Conservation (phyloP, 1,140 invertebrate species). For the Drosophila novamexicana region DNA sequence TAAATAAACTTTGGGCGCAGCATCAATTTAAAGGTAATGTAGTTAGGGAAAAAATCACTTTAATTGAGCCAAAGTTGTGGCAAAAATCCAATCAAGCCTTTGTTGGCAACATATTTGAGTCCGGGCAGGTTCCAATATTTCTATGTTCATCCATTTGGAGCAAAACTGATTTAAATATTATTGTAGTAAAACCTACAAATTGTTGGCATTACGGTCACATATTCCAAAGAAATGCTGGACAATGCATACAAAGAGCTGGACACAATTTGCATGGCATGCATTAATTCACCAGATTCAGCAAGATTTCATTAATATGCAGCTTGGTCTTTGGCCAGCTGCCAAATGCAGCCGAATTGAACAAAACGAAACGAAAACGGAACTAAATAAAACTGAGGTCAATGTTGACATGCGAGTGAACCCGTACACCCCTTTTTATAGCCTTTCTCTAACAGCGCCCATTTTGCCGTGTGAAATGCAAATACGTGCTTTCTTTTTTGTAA, state of each 20-base stretch:
- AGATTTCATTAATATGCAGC: conserved; percentile 49
- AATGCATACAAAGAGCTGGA: conserved; percentile 4
- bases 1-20: no score
- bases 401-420: conserved; percentile 25
- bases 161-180: neutral
- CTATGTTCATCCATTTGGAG: neutral
- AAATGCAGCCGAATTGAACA: conserved; percentile 16
- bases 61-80: no score
- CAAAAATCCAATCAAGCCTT: no score
- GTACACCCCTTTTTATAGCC: neutral
- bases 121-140: no score
- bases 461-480: conserved; percentile 12
- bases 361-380: neutral
- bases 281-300: conserved; percentile 26
- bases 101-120: no score
- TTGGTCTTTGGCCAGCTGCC: conserved; percentile 28
- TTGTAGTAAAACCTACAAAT: neutral
- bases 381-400: neutral
- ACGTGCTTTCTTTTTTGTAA: conserved; percentile 1
- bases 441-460: neutral
- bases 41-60: no score
- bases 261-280: conserved; percentile 47
- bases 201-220: conserved; percentile 2
- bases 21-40: no score
- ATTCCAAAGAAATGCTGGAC: neutral